Percentiles rank a stretch among this genome's conserved stretches.
These are phyloP conservation scores for Chloroclystis v-ata DNA, from an alignment of 2,888 invertebrate species.

Conservation along the genomic window DNA sequence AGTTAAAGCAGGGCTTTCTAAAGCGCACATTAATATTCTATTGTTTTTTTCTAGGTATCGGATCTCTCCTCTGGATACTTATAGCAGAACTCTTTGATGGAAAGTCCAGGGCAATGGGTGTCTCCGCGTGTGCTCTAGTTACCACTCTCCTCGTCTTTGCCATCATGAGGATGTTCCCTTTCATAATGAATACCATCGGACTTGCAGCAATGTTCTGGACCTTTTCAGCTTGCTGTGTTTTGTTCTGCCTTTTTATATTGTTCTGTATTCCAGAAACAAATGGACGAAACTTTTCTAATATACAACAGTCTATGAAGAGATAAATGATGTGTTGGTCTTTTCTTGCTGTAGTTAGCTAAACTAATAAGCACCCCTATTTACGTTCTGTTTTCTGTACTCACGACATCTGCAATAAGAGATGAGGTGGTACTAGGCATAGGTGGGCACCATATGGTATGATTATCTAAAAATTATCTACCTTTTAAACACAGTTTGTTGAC, in stretches of 20 bases:
- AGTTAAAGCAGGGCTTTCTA: too few relatives aligned
- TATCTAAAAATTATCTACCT: too few relatives aligned
- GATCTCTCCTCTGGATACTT: conserved; percentile 6
- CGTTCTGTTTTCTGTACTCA: too few relatives aligned
- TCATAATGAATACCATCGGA: conserved; percentile 18
- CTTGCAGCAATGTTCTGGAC: conserved; percentile 24
- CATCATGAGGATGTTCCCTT: conserved; percentile 23
- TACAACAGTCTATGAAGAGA: conserved; percentile 16
- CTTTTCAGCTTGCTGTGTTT: conserved; percentile 16
- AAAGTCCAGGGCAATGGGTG: conserved; percentile 22
- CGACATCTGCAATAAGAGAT: too few relatives aligned
- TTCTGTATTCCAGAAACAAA: conserved; percentile 28
- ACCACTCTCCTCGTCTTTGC: conserved; percentile 16
- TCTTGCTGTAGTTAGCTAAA: too few relatives aligned
- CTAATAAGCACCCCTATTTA: too few relatives aligned
- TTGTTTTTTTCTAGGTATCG: conserved; percentile 4
- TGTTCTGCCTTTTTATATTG: conserved; percentile 4
- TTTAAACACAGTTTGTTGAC: too few relatives aligned
- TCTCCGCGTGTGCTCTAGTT: not conserved
- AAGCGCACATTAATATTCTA: not conserved
- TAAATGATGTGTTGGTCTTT: not conserved
- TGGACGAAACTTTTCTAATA: conserved; percentile 24
- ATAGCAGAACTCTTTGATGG: conserved; percentile 17
- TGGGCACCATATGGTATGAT: too few relatives aligned
- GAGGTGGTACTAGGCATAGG: too few relatives aligned